These are phyloP conservation scores for Lordiphosa clarofinis DNA, from an alignment of 1,140 invertebrate genomes.

Conservation along the genomic window DNA sequence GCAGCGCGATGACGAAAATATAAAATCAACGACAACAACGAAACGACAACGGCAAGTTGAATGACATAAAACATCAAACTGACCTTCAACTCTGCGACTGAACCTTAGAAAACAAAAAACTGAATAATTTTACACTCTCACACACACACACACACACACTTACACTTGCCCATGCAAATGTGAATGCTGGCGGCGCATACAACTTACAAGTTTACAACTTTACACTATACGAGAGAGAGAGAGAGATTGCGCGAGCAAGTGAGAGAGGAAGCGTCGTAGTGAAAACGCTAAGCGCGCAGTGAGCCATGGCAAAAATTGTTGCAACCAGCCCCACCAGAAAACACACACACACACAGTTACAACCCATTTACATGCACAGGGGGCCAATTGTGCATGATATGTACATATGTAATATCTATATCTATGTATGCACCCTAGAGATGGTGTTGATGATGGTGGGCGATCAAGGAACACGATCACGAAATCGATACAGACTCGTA, in stretches of 20 bases:
- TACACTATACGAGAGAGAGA: slow-evolving; percentile 15
- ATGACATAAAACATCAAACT: slow-evolving; percentile 79
- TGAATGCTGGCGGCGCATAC: slow-evolving; percentile 48
- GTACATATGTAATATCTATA: too few species aligned
- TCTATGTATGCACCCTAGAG: too few species aligned
- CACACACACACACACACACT: slow-evolving; percentile 3
- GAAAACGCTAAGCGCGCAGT: slow-evolving; percentile 41
- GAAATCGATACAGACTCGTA: too few species aligned
- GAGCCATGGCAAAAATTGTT: slow-evolving; percentile 50
- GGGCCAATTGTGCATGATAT: slow-evolving; percentile 2
- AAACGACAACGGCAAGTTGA: slow-evolving; percentile 67
- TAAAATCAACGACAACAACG: slow-evolving; percentile 39
- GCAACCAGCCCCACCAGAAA: slow-evolving; percentile 38
- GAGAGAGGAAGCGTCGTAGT: slow-evolving; percentile 14
- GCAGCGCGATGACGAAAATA: slow-evolving; percentile 57
- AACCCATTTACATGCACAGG: slow-evolving; percentile 4
- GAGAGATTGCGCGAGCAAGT: slow-evolving; percentile 4
- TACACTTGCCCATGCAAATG: slow-evolving; percentile 28
- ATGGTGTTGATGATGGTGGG: too few species aligned
- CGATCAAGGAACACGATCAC: too few species aligned
- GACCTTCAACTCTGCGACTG: slow-evolving; percentile 79
- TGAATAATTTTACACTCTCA: slow-evolving; percentile 75
- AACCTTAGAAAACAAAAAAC: slow-evolving; percentile 75
- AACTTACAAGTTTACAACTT: slow-evolving; percentile 56
- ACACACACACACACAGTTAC: slow-evolving; percentile 9